Conservation (phyloP, 1,140 invertebrate genomes). For the Sitodiplosis mosellana region DNA sequence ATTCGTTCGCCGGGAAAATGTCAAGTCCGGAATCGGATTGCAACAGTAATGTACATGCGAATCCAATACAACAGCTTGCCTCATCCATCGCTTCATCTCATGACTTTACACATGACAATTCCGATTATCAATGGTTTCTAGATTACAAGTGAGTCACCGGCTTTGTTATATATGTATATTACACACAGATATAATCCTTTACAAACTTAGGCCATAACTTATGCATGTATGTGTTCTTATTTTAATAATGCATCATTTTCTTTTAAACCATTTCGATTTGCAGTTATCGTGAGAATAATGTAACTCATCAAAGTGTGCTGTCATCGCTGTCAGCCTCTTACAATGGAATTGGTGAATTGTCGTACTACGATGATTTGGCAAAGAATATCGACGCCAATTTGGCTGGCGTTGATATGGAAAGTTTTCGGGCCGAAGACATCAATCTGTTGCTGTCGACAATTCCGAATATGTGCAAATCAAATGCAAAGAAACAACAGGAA, state of each 20-base stretch:
- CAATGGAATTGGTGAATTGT: conserved; percentile 47
- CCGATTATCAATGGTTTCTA: conserved; percentile 75
- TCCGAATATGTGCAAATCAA: conserved; percentile 35
- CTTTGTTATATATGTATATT: too few species aligned
- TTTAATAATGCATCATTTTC: conserved; percentile 3
- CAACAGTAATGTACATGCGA: conserved; percentile 33
- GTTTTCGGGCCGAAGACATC: conserved; percentile 79
- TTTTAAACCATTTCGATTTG: too few species aligned
- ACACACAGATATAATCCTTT: too few species aligned
- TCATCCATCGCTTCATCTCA: conserved; percentile 24
- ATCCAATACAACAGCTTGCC: conserved; percentile 18
- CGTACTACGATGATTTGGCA: conserved; percentile 67
- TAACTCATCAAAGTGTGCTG: conserved; percentile 58
- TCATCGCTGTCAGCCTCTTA: conserved; percentile 63
- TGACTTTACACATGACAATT: conserved; percentile 74
- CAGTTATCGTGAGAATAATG: conserved; percentile 59
- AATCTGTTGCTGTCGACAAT: conserved; percentile 62
- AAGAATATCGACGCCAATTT: conserved; percentile 80
- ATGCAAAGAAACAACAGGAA: background rate
- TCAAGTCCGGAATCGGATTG: conserved; percentile 37
- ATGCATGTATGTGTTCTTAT: background rate
- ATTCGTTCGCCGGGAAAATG: conserved; percentile 5
- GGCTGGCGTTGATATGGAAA: conserved; percentile 88
- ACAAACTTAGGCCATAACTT: conserved; percentile 1
- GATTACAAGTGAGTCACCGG: conserved; percentile 68